phyloP scores from a whole-genome alignment of 2,888 invertebrate species.

The Drosophila birchii region DNA sequence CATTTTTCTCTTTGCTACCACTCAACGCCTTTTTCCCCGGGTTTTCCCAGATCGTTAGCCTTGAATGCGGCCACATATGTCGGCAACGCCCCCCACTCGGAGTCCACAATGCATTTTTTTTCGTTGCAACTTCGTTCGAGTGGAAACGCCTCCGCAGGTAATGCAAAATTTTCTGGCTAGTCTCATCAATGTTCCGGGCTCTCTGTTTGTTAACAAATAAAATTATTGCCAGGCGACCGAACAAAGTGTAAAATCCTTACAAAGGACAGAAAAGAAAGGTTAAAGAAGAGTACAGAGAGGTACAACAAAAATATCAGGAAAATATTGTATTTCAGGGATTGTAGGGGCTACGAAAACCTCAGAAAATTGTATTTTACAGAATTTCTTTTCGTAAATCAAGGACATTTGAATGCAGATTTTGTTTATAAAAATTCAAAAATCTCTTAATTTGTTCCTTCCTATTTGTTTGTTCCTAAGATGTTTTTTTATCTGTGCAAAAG shows the following conservation, averaged over 20 bases:
- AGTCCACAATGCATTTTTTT: not conserved
- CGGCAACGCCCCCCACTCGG: too few relatives aligned
- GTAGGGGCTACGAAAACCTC: not conserved
- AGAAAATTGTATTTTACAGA: not conserved
- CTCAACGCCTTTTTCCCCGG: conserved; percentile 1
- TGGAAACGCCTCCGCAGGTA: conserved; percentile 11
- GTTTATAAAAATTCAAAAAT: not conserved
- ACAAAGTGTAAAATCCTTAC: not conserved
- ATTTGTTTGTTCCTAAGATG: not conserved
- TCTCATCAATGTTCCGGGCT: conserved; percentile 5
- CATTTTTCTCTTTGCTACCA: conserved; percentile 10
- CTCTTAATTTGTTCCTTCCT: not conserved
- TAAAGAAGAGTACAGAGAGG: not conserved
- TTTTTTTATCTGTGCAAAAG: not conserved
- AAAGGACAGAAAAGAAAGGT: not conserved
- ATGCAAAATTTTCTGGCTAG: conserved; percentile 9
- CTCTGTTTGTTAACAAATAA: conserved; percentile 25
- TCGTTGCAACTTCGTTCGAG: not conserved
- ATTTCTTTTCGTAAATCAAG: not conserved
- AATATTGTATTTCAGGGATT: not conserved
- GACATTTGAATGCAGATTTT: not conserved
- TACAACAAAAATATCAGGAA: not conserved
- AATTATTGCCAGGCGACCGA: conserved; percentile 19
- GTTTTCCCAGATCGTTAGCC: conserved; percentile 42
- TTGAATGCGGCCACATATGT: conserved; percentile 43